phyloP scores from a whole-genome alignment of 2,888 invertebrate species.

The Thera britannica region DNA sequence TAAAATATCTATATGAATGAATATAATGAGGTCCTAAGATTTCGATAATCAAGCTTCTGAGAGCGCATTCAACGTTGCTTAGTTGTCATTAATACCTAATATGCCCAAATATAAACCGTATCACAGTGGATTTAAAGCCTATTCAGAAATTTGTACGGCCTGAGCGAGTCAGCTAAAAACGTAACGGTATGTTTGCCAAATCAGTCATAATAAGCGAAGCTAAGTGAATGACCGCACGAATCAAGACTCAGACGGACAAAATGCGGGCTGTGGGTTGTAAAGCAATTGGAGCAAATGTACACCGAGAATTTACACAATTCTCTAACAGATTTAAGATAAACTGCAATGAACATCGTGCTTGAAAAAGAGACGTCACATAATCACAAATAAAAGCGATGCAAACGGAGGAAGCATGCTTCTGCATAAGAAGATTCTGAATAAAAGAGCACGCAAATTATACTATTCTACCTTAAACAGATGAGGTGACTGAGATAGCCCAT shows the following conservation, averaged over 20 bases:
- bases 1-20: no score
- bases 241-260: constrained; percentile 41
- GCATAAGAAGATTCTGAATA: no score
- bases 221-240: constrained; percentile 73
- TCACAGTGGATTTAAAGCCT: not conserved
- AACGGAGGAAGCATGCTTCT: no score
- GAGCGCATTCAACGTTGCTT: no score
- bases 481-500: no score
- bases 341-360: not conserved
- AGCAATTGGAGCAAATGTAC: constrained; percentile 20
- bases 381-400: not conserved
- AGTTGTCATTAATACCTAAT: no score
- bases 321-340: not conserved
- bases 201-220: constrained; percentile 61
- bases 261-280: constrained; percentile 45
- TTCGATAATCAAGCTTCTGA: no score
- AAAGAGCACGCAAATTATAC: no score
- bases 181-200: constrained; percentile 77
- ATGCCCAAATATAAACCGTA: not conserved
- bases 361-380: not conserved
- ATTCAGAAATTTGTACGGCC: constrained; percentile 12
- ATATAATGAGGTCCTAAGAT: no score
- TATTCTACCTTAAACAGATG: no score
- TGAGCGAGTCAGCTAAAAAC: constrained; percentile 57
- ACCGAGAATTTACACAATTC: not conserved